Conservation (phyloP, 2,113 vertebrate genomes). For the Poeciliopsis prolifica region DNA sequence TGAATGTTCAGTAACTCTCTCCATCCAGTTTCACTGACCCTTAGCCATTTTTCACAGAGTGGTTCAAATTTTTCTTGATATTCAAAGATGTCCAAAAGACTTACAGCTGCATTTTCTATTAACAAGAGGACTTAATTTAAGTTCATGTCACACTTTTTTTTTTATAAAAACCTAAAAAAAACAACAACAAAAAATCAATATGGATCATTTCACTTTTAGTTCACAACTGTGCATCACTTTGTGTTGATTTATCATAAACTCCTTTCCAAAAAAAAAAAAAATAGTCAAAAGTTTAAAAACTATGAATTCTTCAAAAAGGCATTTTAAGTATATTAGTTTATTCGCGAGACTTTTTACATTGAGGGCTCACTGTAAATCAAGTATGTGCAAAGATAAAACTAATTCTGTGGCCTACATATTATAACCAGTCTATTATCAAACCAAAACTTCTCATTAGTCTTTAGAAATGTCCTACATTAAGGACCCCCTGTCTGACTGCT, state of each 20-base stretch:
- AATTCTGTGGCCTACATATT: constrained; percentile 15
- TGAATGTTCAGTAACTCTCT: neutral
- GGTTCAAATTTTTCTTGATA: too few relatives aligned
- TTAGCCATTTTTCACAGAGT: too few relatives aligned
- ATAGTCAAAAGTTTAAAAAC: neutral
- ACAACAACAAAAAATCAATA: too few relatives aligned
- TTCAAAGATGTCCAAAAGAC: too few relatives aligned
- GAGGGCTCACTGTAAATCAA: constrained; percentile 25
- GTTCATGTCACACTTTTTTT: too few relatives aligned
- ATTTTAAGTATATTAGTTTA: neutral
- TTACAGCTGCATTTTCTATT: too few relatives aligned
- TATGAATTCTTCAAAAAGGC: neutral
- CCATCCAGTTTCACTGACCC: neutral
- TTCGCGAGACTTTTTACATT: constrained; percentile 12
- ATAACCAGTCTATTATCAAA: constrained; percentile 56
- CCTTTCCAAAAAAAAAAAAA: neutral
- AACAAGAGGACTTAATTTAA: too few relatives aligned
- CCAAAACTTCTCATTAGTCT: constrained; percentile 3
- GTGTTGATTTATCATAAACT: neutral
- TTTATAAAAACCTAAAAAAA: neutral
- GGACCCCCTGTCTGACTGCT: constrained; percentile 16
- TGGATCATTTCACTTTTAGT: neutral
- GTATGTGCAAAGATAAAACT: constrained; percentile 24
- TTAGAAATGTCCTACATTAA: constrained; percentile 15
- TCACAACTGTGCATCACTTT: neutral